Percentiles rank a stretch among this genome's conserved stretches.
phyloP scores from a whole-genome alignment of 2,113 vertebrate species.

The Myrmecobius fasciatus region DNA sequence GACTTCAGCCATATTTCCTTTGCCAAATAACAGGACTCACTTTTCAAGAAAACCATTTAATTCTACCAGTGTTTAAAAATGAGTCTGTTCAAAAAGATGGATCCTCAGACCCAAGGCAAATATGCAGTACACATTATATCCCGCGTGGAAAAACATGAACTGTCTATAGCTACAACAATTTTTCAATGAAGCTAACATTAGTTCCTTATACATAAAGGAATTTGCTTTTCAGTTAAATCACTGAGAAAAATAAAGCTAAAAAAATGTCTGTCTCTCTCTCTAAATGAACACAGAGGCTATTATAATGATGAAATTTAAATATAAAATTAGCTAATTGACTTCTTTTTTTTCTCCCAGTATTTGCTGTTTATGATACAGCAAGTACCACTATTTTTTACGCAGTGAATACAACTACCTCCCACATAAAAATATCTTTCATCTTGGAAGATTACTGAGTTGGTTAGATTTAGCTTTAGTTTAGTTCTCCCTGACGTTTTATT shows the following conservation, averaged over 20 bases:
- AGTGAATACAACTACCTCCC: not conserved
- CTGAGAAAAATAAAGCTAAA: constrained; percentile 51
- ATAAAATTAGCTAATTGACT: constrained; percentile 23
- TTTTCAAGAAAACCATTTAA: constrained; percentile 69
- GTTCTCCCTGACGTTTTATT: not conserved
- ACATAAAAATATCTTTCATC: not conserved
- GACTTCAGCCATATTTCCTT: constrained; percentile 44
- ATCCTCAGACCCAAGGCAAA: constrained; percentile 64
- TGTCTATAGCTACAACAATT: constrained; percentile 55
- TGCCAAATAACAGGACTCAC: constrained; percentile 60
- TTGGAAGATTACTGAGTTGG: not conserved
- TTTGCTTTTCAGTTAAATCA: constrained; percentile 65
- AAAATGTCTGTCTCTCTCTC: constrained; percentile 28
- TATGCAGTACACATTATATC: constrained; percentile 52
- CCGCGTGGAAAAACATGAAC: constrained; percentile 61
- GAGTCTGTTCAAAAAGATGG: constrained; percentile 56
- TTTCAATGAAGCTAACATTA: constrained; percentile 52
- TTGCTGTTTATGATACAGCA: constrained; percentile 14
- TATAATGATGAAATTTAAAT: constrained; percentile 33
- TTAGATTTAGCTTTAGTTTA: constrained; percentile 17
- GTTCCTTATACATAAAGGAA: constrained; percentile 51
- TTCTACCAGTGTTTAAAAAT: constrained; percentile 41
- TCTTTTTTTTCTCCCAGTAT: constrained; percentile 20
- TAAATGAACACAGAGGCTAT: constrained; percentile 40
- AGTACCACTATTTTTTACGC: constrained; percentile 9